phyloP scores from a whole-genome alignment of 2,113 vertebrate species.

The Glaucidium brasilianum region DNA sequence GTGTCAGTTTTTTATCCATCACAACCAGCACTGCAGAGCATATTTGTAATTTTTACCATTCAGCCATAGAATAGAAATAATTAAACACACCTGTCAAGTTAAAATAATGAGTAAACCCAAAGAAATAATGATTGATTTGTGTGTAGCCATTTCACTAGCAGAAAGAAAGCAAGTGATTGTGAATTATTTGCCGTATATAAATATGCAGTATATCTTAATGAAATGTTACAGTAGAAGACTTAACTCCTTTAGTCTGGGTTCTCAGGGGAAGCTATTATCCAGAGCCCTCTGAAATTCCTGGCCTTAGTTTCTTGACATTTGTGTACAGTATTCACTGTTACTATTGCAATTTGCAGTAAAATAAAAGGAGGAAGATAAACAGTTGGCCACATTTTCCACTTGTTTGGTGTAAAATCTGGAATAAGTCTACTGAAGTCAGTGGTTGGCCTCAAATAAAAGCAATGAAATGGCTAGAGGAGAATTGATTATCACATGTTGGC shows the following conservation, averaged over 20 bases:
- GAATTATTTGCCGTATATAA: conserved; percentile 4
- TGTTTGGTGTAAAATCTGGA: background rate
- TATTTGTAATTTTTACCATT: background rate
- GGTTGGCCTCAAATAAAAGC: conserved; percentile 8
- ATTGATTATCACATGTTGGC: background rate
- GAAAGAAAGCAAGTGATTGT: background rate
- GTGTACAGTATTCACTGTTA: background rate
- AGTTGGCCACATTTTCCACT: background rate
- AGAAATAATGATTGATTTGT: conserved; percentile 19
- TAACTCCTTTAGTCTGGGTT: background rate
- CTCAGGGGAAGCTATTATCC: background rate
- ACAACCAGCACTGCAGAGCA: background rate
- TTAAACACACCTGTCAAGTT: background rate
- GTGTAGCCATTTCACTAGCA: background rate
- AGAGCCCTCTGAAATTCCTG: background rate
- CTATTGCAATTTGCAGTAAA: background rate
- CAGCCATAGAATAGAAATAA: background rate
- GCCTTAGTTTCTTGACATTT: background rate
- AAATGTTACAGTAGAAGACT: background rate
- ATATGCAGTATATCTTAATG: background rate
- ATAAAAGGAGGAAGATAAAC: background rate
- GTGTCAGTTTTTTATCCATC: background rate
- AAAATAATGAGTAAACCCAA: conserved; percentile 19
- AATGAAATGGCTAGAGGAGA: background rate
- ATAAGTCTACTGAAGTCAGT: background rate